Evolutionary conservation across 2,113 vertebrate species (phyloP).

Genomic region (Odontophorus gujanensis): DNA sequence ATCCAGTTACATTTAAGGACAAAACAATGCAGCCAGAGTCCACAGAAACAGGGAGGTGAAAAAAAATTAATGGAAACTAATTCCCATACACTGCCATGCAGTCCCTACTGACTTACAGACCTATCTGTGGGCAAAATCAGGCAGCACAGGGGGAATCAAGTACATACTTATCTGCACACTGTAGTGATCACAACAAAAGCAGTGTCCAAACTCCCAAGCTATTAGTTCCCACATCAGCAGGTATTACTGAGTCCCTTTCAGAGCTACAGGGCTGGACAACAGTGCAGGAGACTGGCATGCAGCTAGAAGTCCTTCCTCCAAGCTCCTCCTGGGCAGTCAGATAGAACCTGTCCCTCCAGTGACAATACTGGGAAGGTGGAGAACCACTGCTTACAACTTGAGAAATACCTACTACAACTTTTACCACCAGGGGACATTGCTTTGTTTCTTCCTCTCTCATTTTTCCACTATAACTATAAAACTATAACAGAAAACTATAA

Average conservation of each 20-base stretch:
- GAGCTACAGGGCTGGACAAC: not conserved
- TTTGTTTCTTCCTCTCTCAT: not conserved
- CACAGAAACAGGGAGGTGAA: not conserved
- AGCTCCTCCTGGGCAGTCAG: accelerated
- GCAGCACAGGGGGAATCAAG: not conserved
- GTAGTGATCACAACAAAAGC: not conserved
- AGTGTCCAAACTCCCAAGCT: not conserved
- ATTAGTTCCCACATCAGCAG: not conserved
- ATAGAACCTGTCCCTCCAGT: not conserved
- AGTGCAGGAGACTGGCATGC: accelerated
- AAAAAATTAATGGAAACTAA: not conserved
- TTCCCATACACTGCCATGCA: not conserved
- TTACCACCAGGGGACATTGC: conserved; percentile 22
- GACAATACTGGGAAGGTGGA: not conserved
- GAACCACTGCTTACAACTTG: not conserved
- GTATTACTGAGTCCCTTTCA: not conserved
- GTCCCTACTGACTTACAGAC: not conserved
- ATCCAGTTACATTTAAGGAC: not conserved
- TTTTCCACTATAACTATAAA: not conserved
- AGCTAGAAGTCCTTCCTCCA: not conserved
- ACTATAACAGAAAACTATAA: not conserved
- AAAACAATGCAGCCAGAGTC: not conserved
- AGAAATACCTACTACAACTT: not conserved
- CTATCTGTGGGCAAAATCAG: not conserved
- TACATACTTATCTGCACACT: not conserved